Base-by-base conservation (phyloP, 2,888 invertebrate genomes). In the Dicroscelio sp. region DNA sequence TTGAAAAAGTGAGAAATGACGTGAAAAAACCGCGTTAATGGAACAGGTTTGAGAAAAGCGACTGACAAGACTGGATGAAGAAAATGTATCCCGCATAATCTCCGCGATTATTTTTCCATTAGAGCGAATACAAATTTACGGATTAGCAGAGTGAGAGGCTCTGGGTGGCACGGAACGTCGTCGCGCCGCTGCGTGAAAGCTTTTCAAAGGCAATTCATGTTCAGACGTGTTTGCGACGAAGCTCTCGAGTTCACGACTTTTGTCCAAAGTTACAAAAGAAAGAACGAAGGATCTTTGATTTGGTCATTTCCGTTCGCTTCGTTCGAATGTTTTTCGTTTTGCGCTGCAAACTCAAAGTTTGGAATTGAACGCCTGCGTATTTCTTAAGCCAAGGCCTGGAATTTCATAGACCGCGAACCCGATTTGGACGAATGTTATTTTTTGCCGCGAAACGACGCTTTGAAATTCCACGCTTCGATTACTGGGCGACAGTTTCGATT, bases 381-480 rank as follows among this genome's bases (percentile, higher is more conserved):
- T 71, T 23, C 48, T 30, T 43, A 71, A 71, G 17, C 6, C 43
- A 27, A 38, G 67, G 80, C 87, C 87, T 87, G 87, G 76, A 87
- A 82, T 87, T 88, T 88, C 82, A 76, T 38, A 38, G 31, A 71
- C 60, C 30, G 35, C 27, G 65, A 20, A 55, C 12, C 43, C 71
- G 48, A 48, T 48, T 48, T 20, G 48, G 48, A 84, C 65, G 73
- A 60, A 86, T 67, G 78, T 35, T 80, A 65, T 73, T 79, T 86
- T 86, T 79, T 58, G 69, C 69, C 75, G 58, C 58, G 38, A 75
- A 35, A 60, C 33, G 33, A 52, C 33, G 31, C 67, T 63, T 33
- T 60, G 86, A 89, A 89, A 89, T 89, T 89, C 69, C 85, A 86
- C 35, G 89, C 79, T 79, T 33, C 67, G 75, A 80, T 89, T 58